A percentile compares a stretch with the other conserved stretches of the same genome.
phyloP scores from a whole-genome alignment of 2,797 vertebrate genomes.

The Ambastaia sidthimunki region DNA sequence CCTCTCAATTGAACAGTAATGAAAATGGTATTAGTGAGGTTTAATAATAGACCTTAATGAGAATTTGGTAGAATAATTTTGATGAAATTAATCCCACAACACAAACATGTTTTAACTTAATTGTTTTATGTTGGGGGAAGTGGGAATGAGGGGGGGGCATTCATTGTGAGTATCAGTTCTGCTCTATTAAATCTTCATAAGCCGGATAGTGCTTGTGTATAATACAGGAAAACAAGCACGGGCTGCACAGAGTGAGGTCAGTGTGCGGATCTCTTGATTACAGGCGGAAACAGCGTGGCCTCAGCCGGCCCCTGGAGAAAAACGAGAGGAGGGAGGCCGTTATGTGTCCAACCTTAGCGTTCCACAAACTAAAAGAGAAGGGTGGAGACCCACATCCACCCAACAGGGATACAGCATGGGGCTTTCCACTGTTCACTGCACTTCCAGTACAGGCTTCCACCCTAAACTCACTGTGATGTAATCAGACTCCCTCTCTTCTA shows the following conservation, averaged over 20 bases:
- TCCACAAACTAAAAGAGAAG: slow-evolving; percentile 53
- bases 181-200: background rate
- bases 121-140: too few species aligned
- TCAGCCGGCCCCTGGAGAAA: slow-evolving; percentile 64
- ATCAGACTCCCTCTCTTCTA: background rate
- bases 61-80: too few species aligned
- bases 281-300: slow-evolving; percentile 63
- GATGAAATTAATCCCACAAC: too few species aligned
- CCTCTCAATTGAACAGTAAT: too few species aligned
- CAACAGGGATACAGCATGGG: slow-evolving; percentile 42
- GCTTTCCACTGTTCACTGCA: slow-evolving; percentile 58
- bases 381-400: slow-evolving; percentile 62
- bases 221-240: slow-evolving; percentile 57
- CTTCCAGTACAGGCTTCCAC: background rate
- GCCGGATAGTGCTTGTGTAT: slow-evolving; percentile 2
- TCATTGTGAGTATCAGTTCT: background rate
- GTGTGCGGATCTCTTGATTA: slow-evolving; percentile 62
- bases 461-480: slow-evolving; percentile 5
- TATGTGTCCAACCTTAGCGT: slow-evolving; percentile 25
- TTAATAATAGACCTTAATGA: too few species aligned
- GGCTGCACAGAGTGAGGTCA: slow-evolving; percentile 58
- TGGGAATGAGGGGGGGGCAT: too few species aligned
- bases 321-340: slow-evolving; percentile 44
- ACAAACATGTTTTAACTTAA: too few species aligned
- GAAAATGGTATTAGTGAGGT: too few species aligned